phyloP scores from a whole-genome alignment of 1,140 invertebrate genomes.

The Euglossa dilemma region DNA sequence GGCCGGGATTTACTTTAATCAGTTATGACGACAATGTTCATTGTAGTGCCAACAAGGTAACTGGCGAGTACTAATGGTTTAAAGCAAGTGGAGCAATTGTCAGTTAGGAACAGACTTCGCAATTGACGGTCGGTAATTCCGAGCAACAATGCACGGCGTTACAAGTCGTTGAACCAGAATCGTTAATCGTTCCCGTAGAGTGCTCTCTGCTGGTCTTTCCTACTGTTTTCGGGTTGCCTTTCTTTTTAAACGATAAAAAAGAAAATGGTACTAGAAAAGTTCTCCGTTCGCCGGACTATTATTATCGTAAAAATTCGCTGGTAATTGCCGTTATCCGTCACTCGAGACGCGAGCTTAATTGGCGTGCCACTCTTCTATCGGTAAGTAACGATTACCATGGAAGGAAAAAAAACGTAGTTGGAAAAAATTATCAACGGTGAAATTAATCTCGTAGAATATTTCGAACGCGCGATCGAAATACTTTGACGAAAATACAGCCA shows the following conservation, averaged over 20 bases:
- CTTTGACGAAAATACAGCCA: not conserved
- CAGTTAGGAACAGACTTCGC: constrained; percentile 72
- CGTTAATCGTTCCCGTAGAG: constrained; percentile 38
- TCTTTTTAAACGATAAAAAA: not conserved
- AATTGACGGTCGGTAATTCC: constrained; percentile 74
- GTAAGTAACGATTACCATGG: not conserved
- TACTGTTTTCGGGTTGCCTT: not conserved
- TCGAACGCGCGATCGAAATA: not conserved
- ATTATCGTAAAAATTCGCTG: constrained; percentile 20
- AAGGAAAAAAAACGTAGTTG: not conserved
- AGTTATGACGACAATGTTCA: constrained; percentile 64
- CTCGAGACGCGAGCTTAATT: not conserved
- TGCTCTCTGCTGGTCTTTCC: not conserved
- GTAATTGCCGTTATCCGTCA: not conserved
- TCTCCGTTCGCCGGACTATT: not conserved
- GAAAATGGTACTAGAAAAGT: constrained; percentile 10
- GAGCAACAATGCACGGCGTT: constrained; percentile 54
- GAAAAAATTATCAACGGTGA: not conserved
- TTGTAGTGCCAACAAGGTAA: constrained; percentile 71
- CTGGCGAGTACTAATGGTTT: constrained; percentile 70
- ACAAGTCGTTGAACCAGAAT: constrained; percentile 73
- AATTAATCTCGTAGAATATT: not conserved
- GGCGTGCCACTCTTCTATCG: not conserved
- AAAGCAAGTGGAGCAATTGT: constrained; percentile 75
- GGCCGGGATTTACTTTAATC: constrained; percentile 26